Conservation (phyloP, 2,888 invertebrate species). For the Eupithecia vulgata region DNA sequence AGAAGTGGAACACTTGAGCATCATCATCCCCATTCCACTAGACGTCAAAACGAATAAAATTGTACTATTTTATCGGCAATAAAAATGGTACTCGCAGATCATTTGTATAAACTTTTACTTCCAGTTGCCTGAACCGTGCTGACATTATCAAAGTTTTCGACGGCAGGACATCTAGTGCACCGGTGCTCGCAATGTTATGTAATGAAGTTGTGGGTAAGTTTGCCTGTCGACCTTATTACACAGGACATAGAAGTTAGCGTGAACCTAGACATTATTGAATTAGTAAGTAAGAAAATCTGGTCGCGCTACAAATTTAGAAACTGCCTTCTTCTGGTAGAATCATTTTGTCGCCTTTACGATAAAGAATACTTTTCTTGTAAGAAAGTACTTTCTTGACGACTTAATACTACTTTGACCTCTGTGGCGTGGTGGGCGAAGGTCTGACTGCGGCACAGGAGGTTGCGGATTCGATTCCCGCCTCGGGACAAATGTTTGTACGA, state of each 20-base stretch:
- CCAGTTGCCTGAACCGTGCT: constrained; percentile 91
- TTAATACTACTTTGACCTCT: too few species aligned
- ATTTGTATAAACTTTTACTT: constrained; percentile 56
- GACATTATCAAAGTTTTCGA: constrained; percentile 94
- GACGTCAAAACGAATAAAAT: too few species aligned
- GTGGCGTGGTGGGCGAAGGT: too few species aligned
- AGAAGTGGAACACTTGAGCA: too few species aligned
- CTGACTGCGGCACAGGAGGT: too few species aligned
- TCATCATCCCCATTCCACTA: too few species aligned
- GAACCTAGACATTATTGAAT: neutral
- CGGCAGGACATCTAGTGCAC: constrained; percentile 88
- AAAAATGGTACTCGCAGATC: neutral
- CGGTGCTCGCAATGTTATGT: constrained; percentile 92
- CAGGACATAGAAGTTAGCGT: neutral
- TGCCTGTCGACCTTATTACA: neutral
- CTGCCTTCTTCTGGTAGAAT: too few species aligned
- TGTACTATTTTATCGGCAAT: neutral
- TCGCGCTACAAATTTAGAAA: neutral
- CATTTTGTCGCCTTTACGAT: too few species aligned
- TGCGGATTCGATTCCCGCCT: too few species aligned
- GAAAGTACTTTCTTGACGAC: too few species aligned
- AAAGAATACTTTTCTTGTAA: too few species aligned
- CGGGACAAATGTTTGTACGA: too few species aligned
- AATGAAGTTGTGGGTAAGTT: constrained; percentile 86
- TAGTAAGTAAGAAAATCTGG: neutral